Evolutionary conservation across 1,140 invertebrate genomes (phyloP).

Genomic region (Heliothis virescens): DNA sequence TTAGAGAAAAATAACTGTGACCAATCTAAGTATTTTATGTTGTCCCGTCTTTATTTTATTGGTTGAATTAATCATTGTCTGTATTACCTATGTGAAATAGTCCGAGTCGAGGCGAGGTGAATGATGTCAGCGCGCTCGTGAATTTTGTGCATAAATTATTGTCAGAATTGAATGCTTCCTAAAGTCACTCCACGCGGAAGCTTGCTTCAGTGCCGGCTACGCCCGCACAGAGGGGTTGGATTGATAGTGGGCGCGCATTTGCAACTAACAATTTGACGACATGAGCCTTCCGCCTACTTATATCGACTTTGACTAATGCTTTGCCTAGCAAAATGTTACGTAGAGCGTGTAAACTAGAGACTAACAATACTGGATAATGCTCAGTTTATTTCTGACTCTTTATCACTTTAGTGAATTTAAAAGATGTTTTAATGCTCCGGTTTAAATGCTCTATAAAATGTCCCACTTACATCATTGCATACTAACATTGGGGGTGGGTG

Average conservation of each 20-base stretch:
- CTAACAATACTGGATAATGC: neutral
- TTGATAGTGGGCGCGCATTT: constrained; percentile 30
- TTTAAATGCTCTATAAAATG: neutral
- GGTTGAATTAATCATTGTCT: constrained; percentile 32
- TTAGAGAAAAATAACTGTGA: constrained; percentile 2
- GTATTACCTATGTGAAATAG: constrained; percentile 27
- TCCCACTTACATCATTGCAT: constrained; percentile 21
- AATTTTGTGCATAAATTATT: constrained; percentile 33
- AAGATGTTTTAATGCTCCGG: no score
- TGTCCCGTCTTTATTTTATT: constrained; percentile 28
- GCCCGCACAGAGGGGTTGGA: constrained; percentile 27
- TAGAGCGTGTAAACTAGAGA: constrained; percentile 4
- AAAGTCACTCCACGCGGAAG: constrained; percentile 42
- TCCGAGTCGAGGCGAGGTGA: constrained; percentile 22
- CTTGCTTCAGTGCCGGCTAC: constrained; percentile 9
- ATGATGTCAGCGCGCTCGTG: constrained; percentile 27
- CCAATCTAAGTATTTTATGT: constrained; percentile 20
- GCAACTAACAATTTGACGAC: constrained; percentile 27
- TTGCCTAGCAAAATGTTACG: neutral
- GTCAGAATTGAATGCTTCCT: constrained; percentile 35
- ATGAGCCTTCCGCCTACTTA: constrained; percentile 30
- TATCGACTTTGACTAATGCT: constrained; percentile 18
- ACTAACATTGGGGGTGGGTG: constrained; percentile 56
- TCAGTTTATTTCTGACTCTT: neutral
- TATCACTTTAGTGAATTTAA: neutral